phyloP scores from a whole-genome alignment of 2,888 invertebrate genomes.

The Zygaena filipendulae region DNA sequence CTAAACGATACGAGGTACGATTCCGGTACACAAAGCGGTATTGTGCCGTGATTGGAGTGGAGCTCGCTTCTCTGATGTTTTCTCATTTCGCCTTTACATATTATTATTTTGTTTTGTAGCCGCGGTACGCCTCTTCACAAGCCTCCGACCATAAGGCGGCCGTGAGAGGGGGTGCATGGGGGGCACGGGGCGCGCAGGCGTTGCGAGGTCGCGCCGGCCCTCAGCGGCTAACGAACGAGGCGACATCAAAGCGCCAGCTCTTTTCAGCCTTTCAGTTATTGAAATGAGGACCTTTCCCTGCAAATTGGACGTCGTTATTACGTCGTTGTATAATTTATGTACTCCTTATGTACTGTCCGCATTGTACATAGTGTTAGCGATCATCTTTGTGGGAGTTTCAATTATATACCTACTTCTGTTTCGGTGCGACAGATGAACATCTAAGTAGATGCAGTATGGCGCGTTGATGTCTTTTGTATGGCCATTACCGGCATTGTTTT shows the following conservation, averaged over 20 bases:
- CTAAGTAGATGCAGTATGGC: too few relatives aligned
- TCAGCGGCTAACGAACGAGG: constrained; percentile 19
- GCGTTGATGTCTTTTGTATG: constrained; percentile 42
- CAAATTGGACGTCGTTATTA: constrained; percentile 46
- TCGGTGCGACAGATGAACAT: too few relatives aligned
- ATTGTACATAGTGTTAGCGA: too few relatives aligned
- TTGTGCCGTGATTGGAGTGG: constrained; percentile 38
- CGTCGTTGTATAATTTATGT: constrained; percentile 37
- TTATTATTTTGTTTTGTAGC: constrained; percentile 45
- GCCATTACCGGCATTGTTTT: too few relatives aligned
- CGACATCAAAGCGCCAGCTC: constrained; percentile 14
- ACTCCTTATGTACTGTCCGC: constrained; percentile 20
- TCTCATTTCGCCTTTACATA: constrained; percentile 55
- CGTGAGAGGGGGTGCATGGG: constrained; percentile 11
- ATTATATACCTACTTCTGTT: too few relatives aligned
- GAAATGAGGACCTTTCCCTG: constrained; percentile 39
- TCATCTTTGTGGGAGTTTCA: too few relatives aligned
- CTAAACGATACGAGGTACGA: too few relatives aligned
- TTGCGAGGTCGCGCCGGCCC: constrained; percentile 1
- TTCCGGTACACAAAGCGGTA: too few relatives aligned
- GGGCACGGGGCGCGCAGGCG: not conserved
- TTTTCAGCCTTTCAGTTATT: constrained; percentile 20
- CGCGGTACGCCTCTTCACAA: too few relatives aligned
- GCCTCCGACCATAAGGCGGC: constrained; percentile 2
- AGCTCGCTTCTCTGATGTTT: constrained; percentile 34